Conservation (phyloP, 2,797 vertebrate genomes). For the Myotis findleyi region DNA sequence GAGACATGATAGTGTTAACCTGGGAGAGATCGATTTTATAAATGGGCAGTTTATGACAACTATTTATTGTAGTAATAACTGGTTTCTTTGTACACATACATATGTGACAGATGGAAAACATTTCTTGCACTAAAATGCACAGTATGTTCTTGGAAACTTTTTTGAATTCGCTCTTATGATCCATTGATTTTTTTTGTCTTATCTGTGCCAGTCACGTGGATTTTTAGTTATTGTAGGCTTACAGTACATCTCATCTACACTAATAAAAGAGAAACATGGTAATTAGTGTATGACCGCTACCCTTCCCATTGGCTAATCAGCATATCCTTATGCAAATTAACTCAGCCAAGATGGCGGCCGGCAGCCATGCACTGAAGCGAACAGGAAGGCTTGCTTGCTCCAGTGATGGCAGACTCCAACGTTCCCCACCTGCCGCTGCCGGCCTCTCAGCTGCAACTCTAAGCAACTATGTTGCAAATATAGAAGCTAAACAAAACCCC, state of each 20-base stretch:
- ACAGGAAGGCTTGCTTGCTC: no score
- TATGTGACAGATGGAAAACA: constrained; percentile 12
- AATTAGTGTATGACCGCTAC: no score
- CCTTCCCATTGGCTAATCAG: no score
- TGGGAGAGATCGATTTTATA: constrained; percentile 22
- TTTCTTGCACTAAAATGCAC: neutral
- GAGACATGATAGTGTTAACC: neutral
- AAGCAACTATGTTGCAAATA: no score
- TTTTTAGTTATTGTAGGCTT: constrained; percentile 18
- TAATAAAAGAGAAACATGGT: neutral
- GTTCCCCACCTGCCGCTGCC: no score
- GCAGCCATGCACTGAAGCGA: no score
- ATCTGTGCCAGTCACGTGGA: neutral
- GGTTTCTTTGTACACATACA: neutral
- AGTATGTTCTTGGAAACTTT: neutral
- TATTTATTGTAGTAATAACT: neutral
- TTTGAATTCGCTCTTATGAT: neutral
- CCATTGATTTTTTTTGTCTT: neutral
- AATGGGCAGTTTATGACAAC: neutral
- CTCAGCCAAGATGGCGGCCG: no score
- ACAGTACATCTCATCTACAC: neutral
- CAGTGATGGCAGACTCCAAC: no score
- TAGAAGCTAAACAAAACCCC: no score
- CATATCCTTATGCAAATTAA: no score
- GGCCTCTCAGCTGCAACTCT: no score